Base-by-base conservation (phyloP, 2,888 invertebrate genomes). In the Agrotis segetum region DNA sequence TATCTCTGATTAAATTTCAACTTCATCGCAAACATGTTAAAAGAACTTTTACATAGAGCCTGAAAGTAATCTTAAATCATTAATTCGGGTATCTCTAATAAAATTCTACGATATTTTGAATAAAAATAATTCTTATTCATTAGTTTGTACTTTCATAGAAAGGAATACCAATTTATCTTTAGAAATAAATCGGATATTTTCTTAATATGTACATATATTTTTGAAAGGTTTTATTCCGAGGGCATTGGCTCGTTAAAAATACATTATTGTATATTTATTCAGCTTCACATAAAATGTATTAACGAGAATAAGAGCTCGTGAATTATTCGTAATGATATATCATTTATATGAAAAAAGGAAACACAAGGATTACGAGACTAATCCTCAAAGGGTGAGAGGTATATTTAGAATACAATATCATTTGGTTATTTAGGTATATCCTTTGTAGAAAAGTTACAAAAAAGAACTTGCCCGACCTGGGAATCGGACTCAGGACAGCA, bases 211-310 rank as follows among this genome's bases (percentile, higher is more conserved):
- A 21, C 3, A 58, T 17, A 13, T 34, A 17, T 40, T 59, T 66
- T 64, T 21, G 5, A 11, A 21, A 16, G 44, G 44, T 19, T 44
- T 29, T 56, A 5, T 19, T 17, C 47, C 21, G 13, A 65, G 44
- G 55, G 21, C 24, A 56, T 17, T 63, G 49, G n/a, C 34, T 77
- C 59, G 29, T 66, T 81, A 66, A 56, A 59, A 76, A 76, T 44
- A 52, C 2, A 53, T 63, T 19, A 34, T 44, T 59, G 16, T 17
- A 40, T 59, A 17, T 58, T 0, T 49, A n/a, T 70, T 63, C 21
- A 50, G 16, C 14, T 50, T 34, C 13, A 6, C 34, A 6, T 47
- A 13, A 50, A 24, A 50, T 17, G 13, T 29, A 1, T 17, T 19
- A 46, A 17, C 13, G 29, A 56, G 6, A 16, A 24, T 17, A 19